Percentiles rank a stretch among this genome's conserved stretches.
These are phyloP conservation scores for Periphyllus acericola DNA, from an alignment of 2,888 invertebrate species.

Conservation along the genomic window DNA sequence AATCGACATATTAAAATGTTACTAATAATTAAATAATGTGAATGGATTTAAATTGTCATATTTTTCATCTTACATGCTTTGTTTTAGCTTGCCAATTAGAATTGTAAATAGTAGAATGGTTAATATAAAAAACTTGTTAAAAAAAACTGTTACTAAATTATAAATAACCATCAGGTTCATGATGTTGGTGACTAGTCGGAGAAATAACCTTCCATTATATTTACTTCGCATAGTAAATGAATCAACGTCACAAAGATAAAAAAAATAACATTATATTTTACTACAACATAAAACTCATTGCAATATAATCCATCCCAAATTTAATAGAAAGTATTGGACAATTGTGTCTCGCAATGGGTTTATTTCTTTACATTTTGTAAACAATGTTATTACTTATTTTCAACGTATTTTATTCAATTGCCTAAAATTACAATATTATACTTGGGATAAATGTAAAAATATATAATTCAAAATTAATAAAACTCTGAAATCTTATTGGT, in stretches of 20 bases:
- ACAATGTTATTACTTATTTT: not conserved
- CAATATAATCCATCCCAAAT: not conserved
- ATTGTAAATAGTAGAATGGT: not conserved
- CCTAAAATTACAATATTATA: not conserved
- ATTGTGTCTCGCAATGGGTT: not conserved
- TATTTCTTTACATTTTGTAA: not conserved
- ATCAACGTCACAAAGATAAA: slow-evolving; percentile 2
- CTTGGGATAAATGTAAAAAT: not conserved
- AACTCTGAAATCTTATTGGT: too few species aligned
- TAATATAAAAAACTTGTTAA: not conserved
- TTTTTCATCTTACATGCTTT: not conserved
- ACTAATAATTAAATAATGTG: not conserved
- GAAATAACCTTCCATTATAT: slow-evolving; percentile 36
- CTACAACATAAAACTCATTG: not conserved
- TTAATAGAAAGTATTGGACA: not conserved
- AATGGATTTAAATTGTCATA: not conserved
- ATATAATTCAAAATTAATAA: not conserved
- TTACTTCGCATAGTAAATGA: not conserved
- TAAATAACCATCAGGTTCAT: slow-evolving; percentile 36
- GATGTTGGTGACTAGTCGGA: slow-evolving; percentile 16
- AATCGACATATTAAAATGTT: not conserved
- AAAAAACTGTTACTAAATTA: slow-evolving; percentile 31
- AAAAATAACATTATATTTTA: slow-evolving; percentile 6
- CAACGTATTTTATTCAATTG: not conserved
- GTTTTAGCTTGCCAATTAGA: not conserved